Percentiles rank a stretch among this genome's conserved stretches.
Conservation (phyloP, 2,797 vertebrate genomes). For the Odontamblyopus rebecca region DNA sequence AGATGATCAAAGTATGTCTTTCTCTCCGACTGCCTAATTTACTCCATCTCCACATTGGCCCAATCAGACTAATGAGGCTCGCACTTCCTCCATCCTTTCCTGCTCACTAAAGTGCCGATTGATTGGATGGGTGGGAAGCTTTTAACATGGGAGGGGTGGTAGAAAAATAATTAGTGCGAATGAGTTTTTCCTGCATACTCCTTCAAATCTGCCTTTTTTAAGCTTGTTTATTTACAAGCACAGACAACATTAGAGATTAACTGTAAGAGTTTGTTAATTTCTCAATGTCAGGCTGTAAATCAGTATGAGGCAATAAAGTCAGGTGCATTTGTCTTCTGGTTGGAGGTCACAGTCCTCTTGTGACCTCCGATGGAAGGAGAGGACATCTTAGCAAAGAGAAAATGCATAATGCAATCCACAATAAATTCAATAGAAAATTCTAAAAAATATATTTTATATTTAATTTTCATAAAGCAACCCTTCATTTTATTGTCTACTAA, state of each 20-base stretch:
- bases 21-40: conserved; percentile 55
- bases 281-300: conserved; percentile 72
- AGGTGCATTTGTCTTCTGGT: conserved; percentile 50
- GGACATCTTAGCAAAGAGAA: conserved; percentile 2
- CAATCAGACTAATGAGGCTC: conserved; percentile 78
- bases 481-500: background rate
- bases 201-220: conserved; percentile 62
- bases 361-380: conserved; percentile 43
- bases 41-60: conserved; percentile 65
- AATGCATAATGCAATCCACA: background rate
- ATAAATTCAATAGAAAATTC: background rate
- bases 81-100: conserved; percentile 74
- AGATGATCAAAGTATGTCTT: conserved; percentile 72
- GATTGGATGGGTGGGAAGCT: conserved; percentile 80
- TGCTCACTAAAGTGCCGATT: conserved; percentile 78
- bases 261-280: conserved; percentile 70
- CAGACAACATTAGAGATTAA: conserved; percentile 75
- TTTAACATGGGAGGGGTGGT: conserved; percentile 79
- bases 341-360: conserved; percentile 45
- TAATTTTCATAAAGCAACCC: too few relatives aligned
- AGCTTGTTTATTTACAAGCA: conserved; percentile 70
- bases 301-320: conserved; percentile 60
- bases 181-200: conserved; percentile 79
- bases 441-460: too few relatives aligned
- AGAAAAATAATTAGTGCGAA: conserved; percentile 80